A percentile compares a stretch with the other conserved stretches of the same genome.
Evolutionary conservation across 2,113 vertebrate genomes (phyloP).

Genomic region (Sylvietta virens): DNA sequence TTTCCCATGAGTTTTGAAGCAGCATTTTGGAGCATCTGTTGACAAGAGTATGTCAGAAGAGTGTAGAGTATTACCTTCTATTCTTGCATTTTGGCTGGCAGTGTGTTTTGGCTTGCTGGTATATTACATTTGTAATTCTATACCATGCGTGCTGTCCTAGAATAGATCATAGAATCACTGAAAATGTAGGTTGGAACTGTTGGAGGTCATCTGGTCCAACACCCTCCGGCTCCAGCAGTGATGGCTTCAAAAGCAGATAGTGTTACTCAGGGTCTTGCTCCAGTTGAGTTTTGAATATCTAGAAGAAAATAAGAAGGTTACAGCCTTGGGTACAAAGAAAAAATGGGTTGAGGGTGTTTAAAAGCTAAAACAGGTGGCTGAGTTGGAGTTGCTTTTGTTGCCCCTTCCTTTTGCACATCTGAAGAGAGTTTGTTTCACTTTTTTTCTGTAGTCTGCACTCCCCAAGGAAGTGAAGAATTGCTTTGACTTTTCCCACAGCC

Average conservation of each 20-base stretch:
- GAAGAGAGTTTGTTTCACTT: background rate
- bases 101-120: background rate
- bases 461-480: background rate
- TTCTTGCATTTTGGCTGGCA: slow-evolving; percentile 23
- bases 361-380: background rate
- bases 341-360: background rate
- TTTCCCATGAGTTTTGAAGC: background rate
- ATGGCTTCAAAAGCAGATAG: background rate
- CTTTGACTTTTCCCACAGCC: background rate
- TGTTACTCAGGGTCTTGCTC: background rate
- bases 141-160: background rate
- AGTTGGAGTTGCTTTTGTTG: background rate
- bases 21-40: background rate
- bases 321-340: background rate
- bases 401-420: background rate
- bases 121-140: slow-evolving; percentile 14
- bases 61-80: background rate
- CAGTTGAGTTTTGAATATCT: background rate
- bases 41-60: background rate
- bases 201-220: background rate
- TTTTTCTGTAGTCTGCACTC: background rate
- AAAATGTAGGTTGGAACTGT: background rate
- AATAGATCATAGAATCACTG: slow-evolving; percentile 38
- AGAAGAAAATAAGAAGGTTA: background rate
- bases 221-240: background rate